A percentile compares a stretch with the other conserved stretches of the same genome.
Evolutionary conservation across 1,140 invertebrate species (phyloP).

Genomic region (Brachionus sp.): DNA sequence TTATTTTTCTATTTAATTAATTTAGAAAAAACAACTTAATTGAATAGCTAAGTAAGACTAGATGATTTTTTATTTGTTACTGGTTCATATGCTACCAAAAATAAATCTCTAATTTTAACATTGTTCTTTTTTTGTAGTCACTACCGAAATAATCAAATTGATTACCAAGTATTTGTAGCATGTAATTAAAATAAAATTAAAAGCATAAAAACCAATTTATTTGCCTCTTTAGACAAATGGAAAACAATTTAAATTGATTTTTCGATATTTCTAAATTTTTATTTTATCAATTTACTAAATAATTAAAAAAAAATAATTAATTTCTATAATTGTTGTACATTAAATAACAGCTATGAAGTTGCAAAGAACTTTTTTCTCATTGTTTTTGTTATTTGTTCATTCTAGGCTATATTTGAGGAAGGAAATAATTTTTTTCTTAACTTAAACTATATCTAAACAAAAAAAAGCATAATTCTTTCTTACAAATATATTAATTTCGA

Average conservation of each 20-base stretch:
- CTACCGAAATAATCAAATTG: background rate
- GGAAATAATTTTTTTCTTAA: constrained; percentile 7
- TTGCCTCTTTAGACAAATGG: background rate
- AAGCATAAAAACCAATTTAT: background rate
- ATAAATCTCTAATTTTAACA: background rate
- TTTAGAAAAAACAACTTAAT: no score
- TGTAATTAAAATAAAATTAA: background rate
- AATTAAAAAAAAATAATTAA: constrained; percentile 20
- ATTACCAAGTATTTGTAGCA: constrained; percentile 12
- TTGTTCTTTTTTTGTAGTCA: background rate
- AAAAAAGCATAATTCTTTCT: background rate
- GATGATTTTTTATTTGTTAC: no score
- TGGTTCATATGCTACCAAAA: background rate
- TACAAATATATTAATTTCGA: background rate
- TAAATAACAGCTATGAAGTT: background rate
- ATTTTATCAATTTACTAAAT: constrained; percentile 21
- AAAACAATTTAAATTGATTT: constrained; percentile 15
- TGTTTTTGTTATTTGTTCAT: background rate
- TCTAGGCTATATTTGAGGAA: background rate
- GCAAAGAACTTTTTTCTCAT: background rate
- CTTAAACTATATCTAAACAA: background rate
- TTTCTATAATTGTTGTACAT: background rate
- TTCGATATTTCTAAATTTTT: background rate
- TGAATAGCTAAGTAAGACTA: no score
- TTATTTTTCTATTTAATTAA: no score